Conservation (phyloP, 2,113 vertebrate genomes). For the Mola mola region DNA sequence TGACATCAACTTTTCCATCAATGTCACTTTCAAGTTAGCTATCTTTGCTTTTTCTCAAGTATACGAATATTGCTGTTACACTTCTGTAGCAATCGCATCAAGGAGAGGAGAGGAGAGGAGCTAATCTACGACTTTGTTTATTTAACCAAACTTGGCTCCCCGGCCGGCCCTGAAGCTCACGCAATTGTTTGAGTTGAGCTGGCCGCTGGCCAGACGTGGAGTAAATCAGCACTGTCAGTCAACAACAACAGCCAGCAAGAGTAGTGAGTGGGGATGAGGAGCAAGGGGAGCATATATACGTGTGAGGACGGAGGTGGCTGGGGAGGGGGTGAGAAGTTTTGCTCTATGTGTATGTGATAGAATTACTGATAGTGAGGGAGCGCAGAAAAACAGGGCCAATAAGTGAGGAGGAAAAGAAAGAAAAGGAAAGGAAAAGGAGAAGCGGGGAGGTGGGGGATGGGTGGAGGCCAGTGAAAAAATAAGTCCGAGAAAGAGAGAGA, state of each 20-base stretch:
- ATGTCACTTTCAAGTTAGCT: no score
- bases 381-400: constrained; percentile 49
- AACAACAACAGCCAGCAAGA: constrained; percentile 73
- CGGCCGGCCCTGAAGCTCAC: constrained; percentile 64
- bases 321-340: constrained; percentile 42
- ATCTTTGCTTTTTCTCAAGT: no score
- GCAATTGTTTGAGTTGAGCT: constrained; percentile 81
- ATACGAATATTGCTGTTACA: constrained; percentile 10
- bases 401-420: no score
- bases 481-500: constrained; percentile 3
- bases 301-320: constrained; percentile 12
- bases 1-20: no score
- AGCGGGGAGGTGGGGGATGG: constrained; percentile 44
- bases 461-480: constrained; percentile 18
- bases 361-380: constrained; percentile 49
- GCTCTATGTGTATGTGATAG: constrained; percentile 43
- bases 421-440: constrained; percentile 39
- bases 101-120: constrained; percentile 62
- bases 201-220: constrained; percentile 76
- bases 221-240: constrained; percentile 82
- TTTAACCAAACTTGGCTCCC: constrained; percentile 78
- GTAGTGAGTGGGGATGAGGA: constrained; percentile 23
- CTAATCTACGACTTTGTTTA: constrained; percentile 79
- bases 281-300: neutral
- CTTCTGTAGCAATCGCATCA: neutral